Evolutionary conservation across 2,797 vertebrate species (phyloP).

Genomic region (Vireo griseus): DNA sequence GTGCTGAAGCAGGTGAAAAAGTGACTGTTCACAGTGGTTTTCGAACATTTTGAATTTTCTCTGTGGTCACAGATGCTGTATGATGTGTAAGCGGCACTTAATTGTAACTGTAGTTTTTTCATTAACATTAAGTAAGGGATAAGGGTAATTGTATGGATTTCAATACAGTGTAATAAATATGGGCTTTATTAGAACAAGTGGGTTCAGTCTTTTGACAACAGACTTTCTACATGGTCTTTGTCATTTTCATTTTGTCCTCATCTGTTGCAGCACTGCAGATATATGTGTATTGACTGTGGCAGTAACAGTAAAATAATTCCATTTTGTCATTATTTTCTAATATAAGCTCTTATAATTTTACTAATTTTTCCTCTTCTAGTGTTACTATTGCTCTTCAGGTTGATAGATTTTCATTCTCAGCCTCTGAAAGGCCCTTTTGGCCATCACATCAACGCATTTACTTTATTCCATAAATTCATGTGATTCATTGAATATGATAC

Average conservation of each 20-base stretch:
- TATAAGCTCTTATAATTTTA: neutral
- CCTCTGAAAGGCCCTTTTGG: neutral
- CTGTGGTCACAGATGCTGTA: neutral
- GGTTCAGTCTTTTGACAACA: rapidly evolving
- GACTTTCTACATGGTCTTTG: neutral
- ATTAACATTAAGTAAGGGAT: neutral
- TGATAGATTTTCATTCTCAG: neutral
- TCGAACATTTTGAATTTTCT: neutral
- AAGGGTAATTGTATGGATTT: neutral
- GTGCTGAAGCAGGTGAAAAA: neutral
- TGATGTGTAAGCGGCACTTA: neutral
- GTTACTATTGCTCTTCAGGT: neutral
- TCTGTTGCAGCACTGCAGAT: neutral
- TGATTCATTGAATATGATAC: neutral
- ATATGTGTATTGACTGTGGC: neutral
- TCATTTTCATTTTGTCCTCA: neutral
- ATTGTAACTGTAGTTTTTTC: neutral
- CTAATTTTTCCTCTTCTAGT: neutral
- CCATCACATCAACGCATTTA: neutral
- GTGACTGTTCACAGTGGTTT: neutral
- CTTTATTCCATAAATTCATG: neutral
- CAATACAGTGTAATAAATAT: neutral
- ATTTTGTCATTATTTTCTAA: neutral
- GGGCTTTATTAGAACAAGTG: neutral
- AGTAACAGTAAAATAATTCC: neutral